Evolutionary conservation across 2,113 vertebrate genomes (phyloP).

Genomic region (Ctenomys sociabilis): DNA sequence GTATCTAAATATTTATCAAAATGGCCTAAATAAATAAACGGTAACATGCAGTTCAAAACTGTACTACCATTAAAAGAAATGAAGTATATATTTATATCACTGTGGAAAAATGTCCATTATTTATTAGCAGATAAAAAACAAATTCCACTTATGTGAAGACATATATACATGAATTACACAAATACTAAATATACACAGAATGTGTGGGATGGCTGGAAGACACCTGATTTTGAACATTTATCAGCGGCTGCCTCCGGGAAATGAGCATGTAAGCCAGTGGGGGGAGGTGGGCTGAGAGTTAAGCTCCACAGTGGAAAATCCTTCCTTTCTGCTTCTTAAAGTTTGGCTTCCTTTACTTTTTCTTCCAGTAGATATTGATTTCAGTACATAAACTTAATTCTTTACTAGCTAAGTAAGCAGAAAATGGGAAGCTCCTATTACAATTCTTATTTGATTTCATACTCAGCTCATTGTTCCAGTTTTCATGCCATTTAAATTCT

Average conservation of each 20-base stretch:
- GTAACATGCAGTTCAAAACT: neutral
- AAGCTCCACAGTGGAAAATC: neutral
- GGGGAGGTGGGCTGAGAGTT: neutral
- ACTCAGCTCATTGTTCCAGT: neutral
- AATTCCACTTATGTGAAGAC: neutral
- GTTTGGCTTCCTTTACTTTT: neutral
- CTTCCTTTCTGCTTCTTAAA: neutral
- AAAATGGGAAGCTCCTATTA: neutral
- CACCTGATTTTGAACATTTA: neutral
- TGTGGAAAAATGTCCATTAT: neutral
- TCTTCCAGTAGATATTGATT: neutral
- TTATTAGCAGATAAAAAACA: neutral
- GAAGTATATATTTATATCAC: neutral
- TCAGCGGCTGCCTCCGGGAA: no score
- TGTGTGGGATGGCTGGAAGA: neutral
- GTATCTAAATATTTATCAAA: neutral
- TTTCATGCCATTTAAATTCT: slow-evolving; percentile 25
- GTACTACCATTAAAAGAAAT: neutral
- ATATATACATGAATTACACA: neutral
- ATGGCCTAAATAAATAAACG: neutral
- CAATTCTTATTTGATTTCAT: neutral
- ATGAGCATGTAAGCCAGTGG: neutral
- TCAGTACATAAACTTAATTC: neutral
- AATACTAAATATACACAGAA: no score
- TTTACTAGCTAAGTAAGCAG: neutral